Conservation (phyloP, 2,888 invertebrate species). For the Flexamia atlantica region DNA sequence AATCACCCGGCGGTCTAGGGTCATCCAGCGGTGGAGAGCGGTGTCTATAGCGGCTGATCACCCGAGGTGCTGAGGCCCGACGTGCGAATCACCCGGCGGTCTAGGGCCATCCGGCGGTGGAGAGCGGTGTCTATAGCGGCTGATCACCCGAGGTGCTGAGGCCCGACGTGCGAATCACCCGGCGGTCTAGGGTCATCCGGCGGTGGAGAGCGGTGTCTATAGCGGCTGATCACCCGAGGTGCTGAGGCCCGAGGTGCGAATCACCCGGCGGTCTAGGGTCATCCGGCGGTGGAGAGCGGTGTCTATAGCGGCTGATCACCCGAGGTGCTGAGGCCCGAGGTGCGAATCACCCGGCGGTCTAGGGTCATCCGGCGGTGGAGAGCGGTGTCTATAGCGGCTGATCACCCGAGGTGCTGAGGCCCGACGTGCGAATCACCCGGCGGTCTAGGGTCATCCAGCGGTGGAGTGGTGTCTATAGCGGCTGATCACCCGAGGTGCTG, state of each 20-base stretch:
- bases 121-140: slow-evolving; percentile 6
- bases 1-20: slow-evolving; percentile 39
- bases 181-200: neutral
- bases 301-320: slow-evolving; percentile 45
- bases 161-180: neutral
- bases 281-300: neutral
- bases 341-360: neutral
- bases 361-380: neutral
- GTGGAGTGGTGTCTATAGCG: neutral
- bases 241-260: neutral
- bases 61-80: neutral
- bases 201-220: neutral
- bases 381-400: slow-evolving; percentile 22
- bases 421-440: neutral
- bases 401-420: slow-evolving; percentile 3
- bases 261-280: neutral
- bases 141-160: neutral
- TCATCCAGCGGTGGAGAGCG: neutral
- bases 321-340: neutral
- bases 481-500: neutral
- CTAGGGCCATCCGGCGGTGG: neutral
- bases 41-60: slow-evolving; percentile 43
- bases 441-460: neutral
- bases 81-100: neutral
- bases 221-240: neutral